Conservation (phyloP, 2,888 invertebrate species). For the Noctua fimbriata region DNA sequence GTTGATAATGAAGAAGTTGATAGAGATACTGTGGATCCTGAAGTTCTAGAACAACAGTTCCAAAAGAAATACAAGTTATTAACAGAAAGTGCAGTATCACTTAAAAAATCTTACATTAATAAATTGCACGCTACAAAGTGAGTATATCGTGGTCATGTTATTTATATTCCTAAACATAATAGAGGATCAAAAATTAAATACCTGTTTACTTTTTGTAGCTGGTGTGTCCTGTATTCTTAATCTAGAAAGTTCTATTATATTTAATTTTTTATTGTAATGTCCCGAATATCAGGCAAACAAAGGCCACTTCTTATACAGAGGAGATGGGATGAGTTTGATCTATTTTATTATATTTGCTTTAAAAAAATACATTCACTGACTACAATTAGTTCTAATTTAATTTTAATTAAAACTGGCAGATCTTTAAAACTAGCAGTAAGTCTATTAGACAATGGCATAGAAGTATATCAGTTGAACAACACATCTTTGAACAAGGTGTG, state of each 20-base stretch:
- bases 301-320: too few relatives aligned
- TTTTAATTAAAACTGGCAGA: slow-evolving; percentile 68
- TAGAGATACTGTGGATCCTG: slow-evolving; percentile 78
- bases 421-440: slow-evolving; percentile 82
- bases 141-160: slow-evolving; percentile 64
- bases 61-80: slow-evolving; percentile 79
- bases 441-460: slow-evolving; percentile 81
- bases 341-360: background rate
- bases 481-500: slow-evolving; percentile 78
- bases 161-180: background rate
- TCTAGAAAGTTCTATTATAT: background rate
- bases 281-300: too few relatives aligned
- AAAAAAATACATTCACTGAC: background rate
- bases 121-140: slow-evolving; percentile 91
- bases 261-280: too few relatives aligned
- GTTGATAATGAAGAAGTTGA: slow-evolving; percentile 83
- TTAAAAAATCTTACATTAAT: slow-evolving; percentile 91
- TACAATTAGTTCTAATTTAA: background rate
- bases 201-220: background rate
- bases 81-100: slow-evolving; percentile 88
- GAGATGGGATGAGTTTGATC: too few relatives aligned
- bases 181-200: background rate
- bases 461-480: slow-evolving; percentile 82
- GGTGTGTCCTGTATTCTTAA: background rate
- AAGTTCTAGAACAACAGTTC: slow-evolving; percentile 79